phyloP scores from a whole-genome alignment of 2,888 invertebrate species.

The Mylabris sibirica region DNA sequence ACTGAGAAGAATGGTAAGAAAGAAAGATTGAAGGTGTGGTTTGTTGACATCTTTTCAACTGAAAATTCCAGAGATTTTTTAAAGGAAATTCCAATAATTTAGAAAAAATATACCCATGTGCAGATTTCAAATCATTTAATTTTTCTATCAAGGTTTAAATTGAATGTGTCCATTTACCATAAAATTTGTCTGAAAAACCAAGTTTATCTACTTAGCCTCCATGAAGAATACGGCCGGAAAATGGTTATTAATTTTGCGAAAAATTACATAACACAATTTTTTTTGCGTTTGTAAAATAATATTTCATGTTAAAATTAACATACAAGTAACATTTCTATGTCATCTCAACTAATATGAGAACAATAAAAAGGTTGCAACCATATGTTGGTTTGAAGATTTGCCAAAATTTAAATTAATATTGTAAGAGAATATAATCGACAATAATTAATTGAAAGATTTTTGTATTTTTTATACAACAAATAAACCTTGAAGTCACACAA shows the following conservation, averaged over 20 bases:
- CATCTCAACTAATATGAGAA: neutral
- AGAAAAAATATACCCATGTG: neutral
- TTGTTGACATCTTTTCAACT: neutral
- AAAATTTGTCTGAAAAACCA: too few relatives aligned
- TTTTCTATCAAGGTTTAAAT: too few relatives aligned
- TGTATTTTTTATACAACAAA: too few relatives aligned
- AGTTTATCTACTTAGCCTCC: too few relatives aligned
- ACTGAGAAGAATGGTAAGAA: neutral
- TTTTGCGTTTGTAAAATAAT: neutral
- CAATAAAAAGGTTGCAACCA: neutral
- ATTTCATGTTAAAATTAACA: neutral
- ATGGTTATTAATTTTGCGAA: too few relatives aligned
- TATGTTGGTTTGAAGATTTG: neutral
- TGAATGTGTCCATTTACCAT: too few relatives aligned
- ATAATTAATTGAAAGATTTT: neutral
- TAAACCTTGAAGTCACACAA: neutral
- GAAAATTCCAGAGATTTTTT: neutral
- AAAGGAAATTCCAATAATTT: neutral
- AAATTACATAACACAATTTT: too few relatives aligned
- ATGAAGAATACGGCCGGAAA: too few relatives aligned
- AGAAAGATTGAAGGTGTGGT: neutral
- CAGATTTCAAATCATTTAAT: neutral
- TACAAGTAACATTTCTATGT: neutral
- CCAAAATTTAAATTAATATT: neutral
- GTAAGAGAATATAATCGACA: neutral